Evolutionary conservation across 2,797 vertebrate species (phyloP), one percentile per base, ranked within the genome.

Genomic region (Enteromius trimaculatus): DNA sequence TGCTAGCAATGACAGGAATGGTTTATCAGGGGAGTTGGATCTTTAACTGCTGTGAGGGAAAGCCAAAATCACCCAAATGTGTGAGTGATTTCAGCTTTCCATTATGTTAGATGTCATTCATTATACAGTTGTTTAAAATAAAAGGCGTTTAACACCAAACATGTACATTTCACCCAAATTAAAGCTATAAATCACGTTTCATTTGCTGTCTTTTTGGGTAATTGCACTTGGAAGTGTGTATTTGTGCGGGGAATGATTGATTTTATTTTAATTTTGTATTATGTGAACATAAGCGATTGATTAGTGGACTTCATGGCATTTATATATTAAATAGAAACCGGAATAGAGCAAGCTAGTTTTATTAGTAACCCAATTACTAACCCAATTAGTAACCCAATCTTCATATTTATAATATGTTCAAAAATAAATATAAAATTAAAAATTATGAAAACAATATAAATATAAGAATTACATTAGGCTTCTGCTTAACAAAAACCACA

Each of bases 111-210:
- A 60, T 26, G 58, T 26, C 23, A 60, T 26, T 60, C 74, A 42
- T 60, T 62, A 42, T 17, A 0, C 16, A 11, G 47, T 53, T 53
- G 70, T 74, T 39, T 58, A 37, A 21, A 37, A n/a, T 75, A 75
- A 51, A 65, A n/a, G 11, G 11, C 21, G 29, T 34, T 65, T 65
- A 49, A 55, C 29, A n/a, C 19, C 9, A 72, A 51, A 72, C 70
- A 31, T 72, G 23, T 14, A 29, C 13, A 11, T 62, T 62, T 29
- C 58, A 2, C 23, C 5, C 23, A 29, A 11, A 77, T 60, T 77
- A n/a, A 83, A 83, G 31, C 13, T 26, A 16, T 60, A 23, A 82
- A 76, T 82, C 21, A 49, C 55, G 37, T 14, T 77, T 85, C 16
- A 31, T 80, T 77, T 55, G 26, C 42, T 4, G 21, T 26, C 39